Conservation (phyloP, 1,140 invertebrate genomes). For the Leptopilina clavipes region DNA sequence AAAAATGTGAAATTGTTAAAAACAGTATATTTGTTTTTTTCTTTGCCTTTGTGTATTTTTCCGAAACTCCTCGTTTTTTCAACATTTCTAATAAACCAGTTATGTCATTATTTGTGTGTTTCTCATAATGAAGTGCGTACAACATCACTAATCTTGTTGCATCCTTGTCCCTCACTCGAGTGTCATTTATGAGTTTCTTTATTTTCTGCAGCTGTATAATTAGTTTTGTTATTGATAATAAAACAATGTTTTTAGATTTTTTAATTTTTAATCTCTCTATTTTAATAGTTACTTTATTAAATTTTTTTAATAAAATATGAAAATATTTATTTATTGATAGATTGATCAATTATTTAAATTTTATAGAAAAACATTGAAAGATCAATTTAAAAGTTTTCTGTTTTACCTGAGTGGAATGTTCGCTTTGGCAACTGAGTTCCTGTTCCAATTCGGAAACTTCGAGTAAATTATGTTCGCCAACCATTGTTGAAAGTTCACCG, state of each 20-base stretch:
- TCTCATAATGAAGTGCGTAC: conserved; percentile 95
- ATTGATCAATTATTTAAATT: too few species aligned
- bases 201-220: conserved; percentile 78
- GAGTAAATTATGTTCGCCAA: conserved; percentile 86
- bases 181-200: conserved; percentile 81
- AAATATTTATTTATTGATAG: too few species aligned
- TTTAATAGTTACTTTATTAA: too few species aligned
- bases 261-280: too few species aligned
- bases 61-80: conserved; percentile 80
- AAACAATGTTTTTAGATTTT: neutral
- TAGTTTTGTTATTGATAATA: conserved; percentile 41
- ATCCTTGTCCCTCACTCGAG: conserved; percentile 86
- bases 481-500: conserved; percentile 92
- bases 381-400: conserved; percentile 18
- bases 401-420: conserved; percentile 91
- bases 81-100: conserved; percentile 83
- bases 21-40: too few species aligned
- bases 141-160: conserved; percentile 91
- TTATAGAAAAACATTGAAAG: too few species aligned
- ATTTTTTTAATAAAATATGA: too few species aligned
- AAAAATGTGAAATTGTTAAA: conserved; percentile 21
- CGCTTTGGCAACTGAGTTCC: conserved; percentile 93
- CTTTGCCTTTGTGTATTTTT: conserved; percentile 74
- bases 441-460: conserved; percentile 98
- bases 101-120: conserved; percentile 91